phyloP scores from a whole-genome alignment of 2,888 invertebrate species.

The Trissolcus japonicus region DNA sequence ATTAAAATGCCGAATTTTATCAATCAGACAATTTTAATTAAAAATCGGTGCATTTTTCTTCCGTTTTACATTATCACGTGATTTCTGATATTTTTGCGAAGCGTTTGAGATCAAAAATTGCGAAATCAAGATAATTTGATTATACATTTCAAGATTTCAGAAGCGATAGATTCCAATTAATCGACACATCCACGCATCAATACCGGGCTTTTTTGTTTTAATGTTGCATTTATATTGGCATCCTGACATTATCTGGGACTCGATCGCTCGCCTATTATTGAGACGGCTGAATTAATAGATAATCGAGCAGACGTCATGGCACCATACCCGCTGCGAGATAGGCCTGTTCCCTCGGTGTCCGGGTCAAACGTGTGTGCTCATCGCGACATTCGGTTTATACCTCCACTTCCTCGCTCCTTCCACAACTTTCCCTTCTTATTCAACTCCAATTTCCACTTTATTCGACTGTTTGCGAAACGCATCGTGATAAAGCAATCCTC shows the following conservation, averaged over 20 bases:
- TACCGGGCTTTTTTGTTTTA: conserved; percentile 14
- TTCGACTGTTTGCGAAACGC: conserved; percentile 19
- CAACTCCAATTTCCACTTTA: conserved; percentile 23
- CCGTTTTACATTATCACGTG: no score
- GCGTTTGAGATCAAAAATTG: no score
- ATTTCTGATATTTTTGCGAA: no score
- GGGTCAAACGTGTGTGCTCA: conserved; percentile 24
- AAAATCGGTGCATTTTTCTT: no score
- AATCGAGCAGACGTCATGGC: conserved; percentile 27
- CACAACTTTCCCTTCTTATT: not conserved
- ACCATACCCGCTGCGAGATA: conserved; percentile 32
- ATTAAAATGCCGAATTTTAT: conserved; percentile 6
- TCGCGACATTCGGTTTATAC: conserved; percentile 29
- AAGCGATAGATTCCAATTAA: conserved; percentile 36
- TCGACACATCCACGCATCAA: conserved; percentile 33
- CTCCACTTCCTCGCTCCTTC: no score
- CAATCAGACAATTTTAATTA: no score
- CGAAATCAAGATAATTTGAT: no score
- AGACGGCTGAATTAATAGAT: conserved; percentile 39
- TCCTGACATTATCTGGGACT: conserved; percentile 16
- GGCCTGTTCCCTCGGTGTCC: conserved; percentile 18
- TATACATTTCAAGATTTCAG: no score
- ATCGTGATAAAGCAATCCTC: conserved; percentile 28
- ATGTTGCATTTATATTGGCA: conserved; percentile 5
- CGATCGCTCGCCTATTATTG: conserved; percentile 37